Base-by-base conservation (phyloP, 2,113 vertebrate species). In the Callaeas wilsoni region DNA sequence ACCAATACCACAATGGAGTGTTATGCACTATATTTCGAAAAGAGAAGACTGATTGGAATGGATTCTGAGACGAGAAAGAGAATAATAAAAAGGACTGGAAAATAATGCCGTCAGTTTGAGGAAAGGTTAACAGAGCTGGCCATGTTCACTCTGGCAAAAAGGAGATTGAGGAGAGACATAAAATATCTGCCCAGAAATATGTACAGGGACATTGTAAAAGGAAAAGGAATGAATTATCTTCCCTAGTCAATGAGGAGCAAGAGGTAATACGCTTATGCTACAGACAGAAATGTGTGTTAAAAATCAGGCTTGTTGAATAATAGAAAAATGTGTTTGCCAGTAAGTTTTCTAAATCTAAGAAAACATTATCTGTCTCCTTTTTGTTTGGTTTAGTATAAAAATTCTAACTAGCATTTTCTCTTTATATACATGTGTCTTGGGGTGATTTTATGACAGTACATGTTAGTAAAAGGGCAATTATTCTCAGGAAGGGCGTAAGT, bases 251-350 rank as follows among this genome's bases (percentile, higher is more conserved):
- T 59, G 79, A 92, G 85, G 55, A 94, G 52, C n/a, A 84, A 65
- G 57, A 56, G 50, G 89, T 83, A 92, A 93, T 2, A 26, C 13
- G 13, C 12, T 91, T 70, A 64, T 53, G 27, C 37, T 94, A 59
- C 55, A 63, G 56, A 41, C 65, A 64, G 47, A 96, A 97, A 96
- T 87, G 73, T 50, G 93, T 59, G 68, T 93, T 95, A 94, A 94
- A 94, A 87, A 80, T 87, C 77, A 91, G 82, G 11, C 26, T n/a
- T 3, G 1, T 30, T 87, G 55, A 93, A 83, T 82, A 89, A 90
- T 33, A 90, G 52, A 78, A 94, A 93, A 94, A 91, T 65, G 12
- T 81, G 22, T 68, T 93, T 79, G 10, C 21, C 67, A 55, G 29
- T 42, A 27, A 25, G 15, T 85, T 95, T 90, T 46, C 57, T 83